phyloP scores from a whole-genome alignment of 1,140 invertebrate genomes.

The Penaeus indicus region DNA sequence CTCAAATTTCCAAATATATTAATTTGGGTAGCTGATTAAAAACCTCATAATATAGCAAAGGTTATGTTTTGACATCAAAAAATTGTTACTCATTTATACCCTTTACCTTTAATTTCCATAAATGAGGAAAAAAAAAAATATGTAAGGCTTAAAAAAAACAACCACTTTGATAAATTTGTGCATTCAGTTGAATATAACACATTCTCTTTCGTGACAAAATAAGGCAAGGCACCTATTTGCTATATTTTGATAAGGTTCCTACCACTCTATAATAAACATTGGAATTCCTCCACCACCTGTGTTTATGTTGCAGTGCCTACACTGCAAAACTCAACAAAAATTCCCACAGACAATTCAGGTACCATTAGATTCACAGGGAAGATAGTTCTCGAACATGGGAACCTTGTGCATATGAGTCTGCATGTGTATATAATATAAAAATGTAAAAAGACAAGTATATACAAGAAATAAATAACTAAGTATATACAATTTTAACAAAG shows the following conservation, averaged over 20 bases:
- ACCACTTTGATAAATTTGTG: constrained; percentile 39
- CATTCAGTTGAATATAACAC: constrained; percentile 39
- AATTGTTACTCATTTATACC: too few relatives aligned
- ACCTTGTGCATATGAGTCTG: background rate
- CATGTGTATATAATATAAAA: constrained; percentile 47
- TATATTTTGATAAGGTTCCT: constrained; percentile 45
- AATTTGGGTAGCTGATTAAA: too few relatives aligned
- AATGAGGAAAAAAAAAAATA: too few relatives aligned
- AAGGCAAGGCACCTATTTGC: constrained; percentile 60
- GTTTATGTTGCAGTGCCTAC: too few relatives aligned
- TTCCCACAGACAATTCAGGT: constrained; percentile 41
- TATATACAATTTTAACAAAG: constrained; percentile 23
- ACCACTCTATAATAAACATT: constrained; percentile 30
- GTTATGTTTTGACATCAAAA: too few relatives aligned
- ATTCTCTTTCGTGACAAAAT: constrained; percentile 44
- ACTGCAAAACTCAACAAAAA: constrained; percentile 33
- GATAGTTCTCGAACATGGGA: constrained; percentile 4
- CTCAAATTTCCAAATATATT: too few relatives aligned
- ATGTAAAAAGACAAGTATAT: constrained; percentile 57
- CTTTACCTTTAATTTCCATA: too few relatives aligned
- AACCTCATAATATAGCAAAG: too few relatives aligned
- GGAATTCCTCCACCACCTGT: constrained; percentile 25
- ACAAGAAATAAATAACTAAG: constrained; percentile 52
- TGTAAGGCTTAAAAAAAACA: background rate
- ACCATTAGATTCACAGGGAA: constrained; percentile 13